Evolutionary conservation across 92 coral and sea anemone species (phyloP), one percentile per base, ranked within the genome.

Genomic region (Montipora capitata): DNA sequence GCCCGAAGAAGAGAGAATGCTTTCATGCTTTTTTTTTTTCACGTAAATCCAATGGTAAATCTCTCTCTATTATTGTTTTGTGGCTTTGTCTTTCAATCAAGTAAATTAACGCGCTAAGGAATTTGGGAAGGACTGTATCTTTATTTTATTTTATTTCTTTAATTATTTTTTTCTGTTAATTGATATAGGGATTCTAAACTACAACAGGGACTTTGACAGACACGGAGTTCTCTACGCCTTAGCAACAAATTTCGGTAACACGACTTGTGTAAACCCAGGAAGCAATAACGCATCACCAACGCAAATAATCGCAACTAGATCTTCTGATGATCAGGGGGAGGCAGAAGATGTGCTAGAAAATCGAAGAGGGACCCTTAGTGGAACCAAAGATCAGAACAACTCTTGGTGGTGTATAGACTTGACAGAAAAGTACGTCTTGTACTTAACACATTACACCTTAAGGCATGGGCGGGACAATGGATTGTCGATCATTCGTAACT

Each of bases 401-500:
- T 93, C 98, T 9, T 95, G 98, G 98, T 95, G 98, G 98, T 89
- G 92, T 17, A 86, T 95, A 15, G 98, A 95, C 89, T 27, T 95
- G 54, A 93, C 96, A 7, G 91, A 91, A 12, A 81, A 89, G 45
- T 94, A 83, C 65, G 80, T 89, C 8, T 88, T 93, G 64, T 95
- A 83, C 78, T 93, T 85, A 3, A 95, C 98, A 0, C 93, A 87
- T 61, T 95, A 95, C 90, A 90, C 94, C 38, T 61, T 95, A 18
- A 83, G 98, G 61, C 98, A 95, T 70, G 98, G 98, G 75, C 87
- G 98, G 52, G 98, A 95, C 82, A 95, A 95, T 70, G 98, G 98
- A 7, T 81, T 93, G 84, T 95, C 98, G 54, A 78, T 95, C 80
- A 80, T 95, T 69, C 85, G 98, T 76, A 93, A 93, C 78, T 95